phyloP scores from a whole-genome alignment of 1,140 invertebrate species.

The Drosophila triauraria region DNA sequence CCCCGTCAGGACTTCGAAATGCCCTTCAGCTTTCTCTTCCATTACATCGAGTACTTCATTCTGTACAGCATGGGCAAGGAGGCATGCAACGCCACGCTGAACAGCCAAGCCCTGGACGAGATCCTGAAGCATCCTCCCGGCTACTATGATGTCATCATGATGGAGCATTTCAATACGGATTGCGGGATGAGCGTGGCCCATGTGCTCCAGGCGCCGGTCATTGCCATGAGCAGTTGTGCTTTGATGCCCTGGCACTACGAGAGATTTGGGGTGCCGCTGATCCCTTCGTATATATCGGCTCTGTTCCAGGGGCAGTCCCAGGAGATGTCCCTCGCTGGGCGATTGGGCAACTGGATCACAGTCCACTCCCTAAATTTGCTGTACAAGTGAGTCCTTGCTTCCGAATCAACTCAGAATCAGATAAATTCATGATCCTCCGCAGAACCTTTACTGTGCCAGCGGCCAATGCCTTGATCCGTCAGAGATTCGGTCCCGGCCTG shows the following conservation, averaged over 20 bases:
- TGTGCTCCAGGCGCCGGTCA: constrained; percentile 87
- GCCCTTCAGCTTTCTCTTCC: constrained; percentile 32
- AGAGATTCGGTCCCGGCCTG: constrained; percentile 85
- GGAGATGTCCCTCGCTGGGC: constrained; percentile 85
- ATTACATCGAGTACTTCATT: constrained; percentile 66
- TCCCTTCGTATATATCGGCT: constrained; percentile 87
- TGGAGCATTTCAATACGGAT: constrained; percentile 89
- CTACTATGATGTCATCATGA: constrained; percentile 89
- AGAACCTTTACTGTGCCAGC: constrained; percentile 53
- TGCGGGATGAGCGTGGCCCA: constrained; percentile 88
- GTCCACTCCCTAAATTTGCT: constrained; percentile 67
- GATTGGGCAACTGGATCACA: constrained; percentile 84
- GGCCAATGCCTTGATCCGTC: constrained; percentile 54
- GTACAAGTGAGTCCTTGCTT: constrained; percentile 57
- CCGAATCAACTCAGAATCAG: no score
- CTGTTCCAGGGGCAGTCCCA: constrained; percentile 86
- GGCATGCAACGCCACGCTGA: constrained; percentile 63
- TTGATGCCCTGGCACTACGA: constrained; percentile 87
- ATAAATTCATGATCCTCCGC: neutral
- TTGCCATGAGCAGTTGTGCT: constrained; percentile 86
- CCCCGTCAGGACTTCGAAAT: constrained; percentile 59
- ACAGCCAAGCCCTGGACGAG: constrained; percentile 51
- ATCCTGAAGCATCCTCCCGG: constrained; percentile 69
- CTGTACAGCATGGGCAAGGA: constrained; percentile 60
- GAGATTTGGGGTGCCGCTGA: constrained; percentile 86